These are phyloP conservation scores for Stramonita haemastoma DNA, from an alignment of 2,888 invertebrate genomes.

Conservation along the genomic window DNA sequence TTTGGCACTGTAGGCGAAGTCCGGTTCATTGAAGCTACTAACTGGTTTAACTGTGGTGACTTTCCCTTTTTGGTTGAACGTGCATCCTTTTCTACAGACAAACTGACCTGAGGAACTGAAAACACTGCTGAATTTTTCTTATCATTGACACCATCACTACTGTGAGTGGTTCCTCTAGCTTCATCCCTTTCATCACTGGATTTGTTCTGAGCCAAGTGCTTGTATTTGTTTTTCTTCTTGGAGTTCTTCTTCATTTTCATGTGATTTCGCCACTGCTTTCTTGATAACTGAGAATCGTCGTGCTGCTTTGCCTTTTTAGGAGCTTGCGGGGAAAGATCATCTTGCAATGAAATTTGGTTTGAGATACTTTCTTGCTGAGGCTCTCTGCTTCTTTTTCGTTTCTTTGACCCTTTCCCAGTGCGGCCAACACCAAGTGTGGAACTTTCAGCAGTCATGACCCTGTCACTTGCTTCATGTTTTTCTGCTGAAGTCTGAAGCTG, in stretches of 20 bases:
- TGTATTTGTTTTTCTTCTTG: conserved; percentile 60
- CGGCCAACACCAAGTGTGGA: neutral
- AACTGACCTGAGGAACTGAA: neutral
- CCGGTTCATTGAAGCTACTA: neutral
- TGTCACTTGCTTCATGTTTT: neutral
- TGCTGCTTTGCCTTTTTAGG: neutral
- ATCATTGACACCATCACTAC: neutral
- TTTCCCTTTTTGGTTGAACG: neutral
- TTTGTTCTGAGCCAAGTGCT: conserved; percentile 51
- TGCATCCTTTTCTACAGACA: neutral
- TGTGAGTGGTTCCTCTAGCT: neutral
- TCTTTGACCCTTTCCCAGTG: neutral
- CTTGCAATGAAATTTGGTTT: neutral
- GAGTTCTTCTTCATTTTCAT: conserved; percentile 52
- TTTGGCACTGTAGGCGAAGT: neutral
- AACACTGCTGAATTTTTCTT: neutral
- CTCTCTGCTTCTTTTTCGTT: neutral
- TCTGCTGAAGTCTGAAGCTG: too few species aligned
- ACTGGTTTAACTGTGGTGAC: neutral
- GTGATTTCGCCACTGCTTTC: conserved; percentile 51
- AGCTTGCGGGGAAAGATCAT: neutral
- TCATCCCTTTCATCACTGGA: neutral
- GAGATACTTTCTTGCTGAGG: neutral
- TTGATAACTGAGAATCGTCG: conserved; percentile 15
- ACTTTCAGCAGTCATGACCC: neutral